A percentile compares a stretch with the other conserved stretches of the same genome.
These are phyloP conservation scores for Cercopithecus mona DNA, from an alignment of 2,113 vertebrate species.

Conservation along the genomic window DNA sequence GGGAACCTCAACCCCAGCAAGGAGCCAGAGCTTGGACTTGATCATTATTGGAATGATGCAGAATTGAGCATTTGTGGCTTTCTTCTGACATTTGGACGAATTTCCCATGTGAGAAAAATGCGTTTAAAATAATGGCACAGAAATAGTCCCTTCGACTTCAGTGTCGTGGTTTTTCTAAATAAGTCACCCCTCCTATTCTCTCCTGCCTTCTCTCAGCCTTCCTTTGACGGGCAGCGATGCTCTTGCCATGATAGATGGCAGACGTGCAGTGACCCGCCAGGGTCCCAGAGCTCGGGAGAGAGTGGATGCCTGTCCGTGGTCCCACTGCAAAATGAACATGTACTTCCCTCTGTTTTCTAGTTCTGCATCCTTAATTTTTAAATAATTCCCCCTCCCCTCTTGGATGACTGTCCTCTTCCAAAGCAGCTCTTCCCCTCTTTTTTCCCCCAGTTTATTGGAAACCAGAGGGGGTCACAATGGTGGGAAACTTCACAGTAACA, in stretches of 20 bases:
- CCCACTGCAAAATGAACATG: not conserved
- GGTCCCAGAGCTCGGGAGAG: not conserved
- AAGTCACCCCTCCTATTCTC: too few relatives aligned
- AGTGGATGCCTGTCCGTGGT: not conserved
- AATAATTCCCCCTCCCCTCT: too few relatives aligned
- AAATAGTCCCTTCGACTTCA: not conserved
- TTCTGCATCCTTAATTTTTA: not conserved
- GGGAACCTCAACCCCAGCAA: not conserved
- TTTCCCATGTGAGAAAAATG: too few relatives aligned
- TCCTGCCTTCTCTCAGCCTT: not conserved
- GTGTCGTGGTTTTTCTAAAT: not conserved
- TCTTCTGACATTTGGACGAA: not conserved
- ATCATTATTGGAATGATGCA: rapidly evolving
- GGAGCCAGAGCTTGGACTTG: too few relatives aligned
- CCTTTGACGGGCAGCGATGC: not conserved
- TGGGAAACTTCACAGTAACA: rapidly evolving
- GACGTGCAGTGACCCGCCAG: not conserved
- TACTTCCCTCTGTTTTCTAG: rapidly evolving
- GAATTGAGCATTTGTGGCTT: not conserved
- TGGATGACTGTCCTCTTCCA: rapidly evolving
- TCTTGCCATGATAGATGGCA: too few relatives aligned
- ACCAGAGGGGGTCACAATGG: rapidly evolving
- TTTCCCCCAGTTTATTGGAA: not conserved
- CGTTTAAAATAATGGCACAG: too few relatives aligned
- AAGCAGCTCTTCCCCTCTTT: rapidly evolving